Evolutionary conservation across 2,888 invertebrate genomes (phyloP).

Genomic region (Drosophila eohydei): DNA sequence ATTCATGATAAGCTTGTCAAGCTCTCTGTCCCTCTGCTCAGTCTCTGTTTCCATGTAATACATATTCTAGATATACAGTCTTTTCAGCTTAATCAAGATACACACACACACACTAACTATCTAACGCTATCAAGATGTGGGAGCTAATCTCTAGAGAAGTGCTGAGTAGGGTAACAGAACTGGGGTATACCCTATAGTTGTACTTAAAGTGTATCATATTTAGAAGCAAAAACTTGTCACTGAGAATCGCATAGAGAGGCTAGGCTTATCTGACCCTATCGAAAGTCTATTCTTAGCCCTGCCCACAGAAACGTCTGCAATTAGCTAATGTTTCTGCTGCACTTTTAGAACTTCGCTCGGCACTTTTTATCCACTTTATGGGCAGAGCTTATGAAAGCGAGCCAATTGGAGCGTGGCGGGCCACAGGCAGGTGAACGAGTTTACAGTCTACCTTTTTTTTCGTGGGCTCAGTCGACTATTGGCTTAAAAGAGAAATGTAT

Average conservation of each 20-base stretch:
- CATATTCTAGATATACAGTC: conserved; percentile 9
- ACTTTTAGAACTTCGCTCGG: conserved; percentile 6
- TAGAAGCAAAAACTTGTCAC: background rate
- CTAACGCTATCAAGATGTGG: conserved; percentile 30
- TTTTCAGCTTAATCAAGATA: conserved; percentile 26
- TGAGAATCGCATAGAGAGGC: conserved; percentile 1
- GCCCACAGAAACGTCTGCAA: background rate
- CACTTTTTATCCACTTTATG: conserved; percentile 3
- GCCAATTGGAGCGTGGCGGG: conserved; percentile 3
- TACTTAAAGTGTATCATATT: background rate
- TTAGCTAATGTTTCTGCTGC: background rate
- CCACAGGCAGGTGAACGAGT: background rate
- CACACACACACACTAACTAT: background rate
- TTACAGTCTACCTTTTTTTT: background rate
- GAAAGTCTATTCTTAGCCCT: background rate
- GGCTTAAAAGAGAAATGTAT: conserved; percentile 8
- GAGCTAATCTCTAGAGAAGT: conserved; percentile 43
- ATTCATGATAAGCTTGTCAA: conserved; percentile 62
- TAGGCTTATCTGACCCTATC: background rate
- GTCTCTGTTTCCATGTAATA: background rate
- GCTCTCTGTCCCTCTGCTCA: conserved; percentile 1
- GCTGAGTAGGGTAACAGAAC: background rate
- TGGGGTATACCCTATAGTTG: background rate
- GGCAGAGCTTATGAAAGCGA: background rate
- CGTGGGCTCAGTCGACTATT: conserved; percentile 3